phyloP scores from a whole-genome alignment of 1,140 invertebrate species.

The Anoplophora glabripennis region DNA sequence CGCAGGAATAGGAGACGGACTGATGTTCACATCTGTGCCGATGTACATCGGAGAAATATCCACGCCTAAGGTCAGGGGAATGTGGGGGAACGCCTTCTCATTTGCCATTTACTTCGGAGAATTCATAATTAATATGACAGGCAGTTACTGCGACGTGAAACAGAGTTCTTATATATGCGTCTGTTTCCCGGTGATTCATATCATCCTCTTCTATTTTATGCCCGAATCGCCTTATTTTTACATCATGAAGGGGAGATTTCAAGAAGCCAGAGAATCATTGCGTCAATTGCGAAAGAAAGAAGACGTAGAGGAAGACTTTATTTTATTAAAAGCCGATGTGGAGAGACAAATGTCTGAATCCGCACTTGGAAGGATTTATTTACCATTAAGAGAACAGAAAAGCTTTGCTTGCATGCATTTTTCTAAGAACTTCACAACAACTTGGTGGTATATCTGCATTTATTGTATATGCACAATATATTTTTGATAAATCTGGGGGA shows the following conservation, averaged over 20 bases:
- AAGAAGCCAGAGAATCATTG: conserved; percentile 34
- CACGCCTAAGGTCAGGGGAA: conserved; percentile 63
- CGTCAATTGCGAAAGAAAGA: no score
- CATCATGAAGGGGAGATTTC: conserved; percentile 31
- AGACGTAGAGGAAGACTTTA: conserved; percentile 50
- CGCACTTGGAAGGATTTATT: conserved; percentile 40
- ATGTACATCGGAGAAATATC: conserved; percentile 66
- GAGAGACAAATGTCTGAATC: conserved; percentile 32
- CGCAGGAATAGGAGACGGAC: background rate
- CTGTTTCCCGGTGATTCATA: conserved; percentile 8
- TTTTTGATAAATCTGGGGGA: conserved; percentile 53
- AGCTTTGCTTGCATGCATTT: conserved; percentile 48
- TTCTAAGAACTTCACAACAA: conserved; percentile 58
- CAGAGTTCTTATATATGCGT: conserved; percentile 19
- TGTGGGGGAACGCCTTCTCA: conserved; percentile 50
- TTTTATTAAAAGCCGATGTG: conserved; percentile 24
- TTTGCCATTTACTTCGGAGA: conserved; percentile 53
- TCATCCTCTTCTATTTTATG: conserved; percentile 25
- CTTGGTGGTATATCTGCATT: conserved; percentile 61
- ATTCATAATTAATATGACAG: conserved; percentile 49
- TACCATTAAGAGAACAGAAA: conserved; percentile 48
- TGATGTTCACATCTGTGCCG: conserved; percentile 40
- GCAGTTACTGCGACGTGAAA: conserved; percentile 16
- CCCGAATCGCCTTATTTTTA: conserved; percentile 43
- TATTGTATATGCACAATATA: conserved; percentile 61